Evolutionary conservation across 1,140 invertebrate species (phyloP).

Genomic region (Dufourea novaeangliae): DNA sequence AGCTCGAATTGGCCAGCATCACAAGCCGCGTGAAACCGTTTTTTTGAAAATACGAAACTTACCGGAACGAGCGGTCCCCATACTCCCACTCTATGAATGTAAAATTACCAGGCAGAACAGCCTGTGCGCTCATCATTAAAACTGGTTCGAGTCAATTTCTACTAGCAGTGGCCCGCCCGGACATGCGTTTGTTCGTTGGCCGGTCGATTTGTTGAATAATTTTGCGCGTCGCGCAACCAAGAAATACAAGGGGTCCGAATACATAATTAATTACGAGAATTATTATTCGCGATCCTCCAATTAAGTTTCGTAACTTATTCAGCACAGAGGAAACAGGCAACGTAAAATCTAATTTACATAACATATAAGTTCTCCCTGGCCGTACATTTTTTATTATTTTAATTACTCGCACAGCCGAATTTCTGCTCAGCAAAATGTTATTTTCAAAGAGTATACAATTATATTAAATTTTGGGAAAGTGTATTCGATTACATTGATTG

Average conservation of each 20-base stretch:
- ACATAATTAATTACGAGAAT: constrained; percentile 46
- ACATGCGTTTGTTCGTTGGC: constrained; percentile 49
- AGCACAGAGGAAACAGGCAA: background rate
- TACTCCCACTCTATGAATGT: constrained; percentile 74
- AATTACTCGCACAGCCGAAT: too few relatives aligned
- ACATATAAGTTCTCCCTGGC: background rate
- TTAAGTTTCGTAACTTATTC: constrained; percentile 55
- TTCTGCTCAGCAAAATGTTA: too few relatives aligned
- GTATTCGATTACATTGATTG: too few relatives aligned
- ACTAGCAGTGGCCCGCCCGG: constrained; percentile 16
- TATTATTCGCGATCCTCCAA: constrained; percentile 48
- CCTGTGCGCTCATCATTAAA: constrained; percentile 58
- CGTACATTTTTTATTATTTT: background rate
- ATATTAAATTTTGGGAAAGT: too few relatives aligned
- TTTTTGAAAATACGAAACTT: constrained; percentile 53
- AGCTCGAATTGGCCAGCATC: background rate
- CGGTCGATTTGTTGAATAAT: constrained; percentile 65
- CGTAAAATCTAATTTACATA: background rate
- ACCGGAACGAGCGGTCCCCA: constrained; percentile 31
- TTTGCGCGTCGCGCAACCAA: constrained; percentile 31
- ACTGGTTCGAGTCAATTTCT: constrained; percentile 66
- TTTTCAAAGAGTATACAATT: too few relatives aligned
- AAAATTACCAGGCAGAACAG: constrained; percentile 63
- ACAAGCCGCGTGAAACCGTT: constrained; percentile 34
- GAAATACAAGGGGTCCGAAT: background rate